These are phyloP conservation scores for Spermophilus dauricus DNA, from an alignment of 2,113 vertebrate genomes.

Conservation along the genomic window DNA sequence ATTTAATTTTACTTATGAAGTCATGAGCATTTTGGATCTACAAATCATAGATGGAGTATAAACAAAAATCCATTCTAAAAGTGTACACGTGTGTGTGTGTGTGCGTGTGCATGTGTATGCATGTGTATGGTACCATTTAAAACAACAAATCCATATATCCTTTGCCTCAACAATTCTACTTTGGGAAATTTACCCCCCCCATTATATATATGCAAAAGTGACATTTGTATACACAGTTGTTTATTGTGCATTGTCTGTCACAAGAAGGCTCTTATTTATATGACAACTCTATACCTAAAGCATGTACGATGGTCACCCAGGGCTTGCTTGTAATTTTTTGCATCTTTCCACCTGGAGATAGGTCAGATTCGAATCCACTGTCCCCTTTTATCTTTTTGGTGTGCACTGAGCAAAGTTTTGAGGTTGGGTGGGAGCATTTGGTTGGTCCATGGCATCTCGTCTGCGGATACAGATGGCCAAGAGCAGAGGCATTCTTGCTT, in stretches of 20 bases:
- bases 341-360: not conserved
- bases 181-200: not conserved
- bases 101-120: not conserved
- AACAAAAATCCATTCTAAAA: slow-evolving; percentile 46
- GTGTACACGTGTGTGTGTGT: not conserved
- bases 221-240: not conserved
- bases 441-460: not conserved
- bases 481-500: not conserved
- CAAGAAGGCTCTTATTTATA: not conserved
- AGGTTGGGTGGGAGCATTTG: not conserved
- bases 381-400: not conserved
- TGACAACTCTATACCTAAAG: not conserved
- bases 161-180: not conserved
- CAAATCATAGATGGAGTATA: slow-evolving; percentile 20
- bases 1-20: slow-evolving; percentile 5
- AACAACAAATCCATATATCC: not conserved
- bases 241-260: not conserved
- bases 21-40: not conserved
- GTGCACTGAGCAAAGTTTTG: not conserved
- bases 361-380: not conserved
- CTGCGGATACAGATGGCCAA: accelerated
- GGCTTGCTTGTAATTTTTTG: slow-evolving; percentile 14
- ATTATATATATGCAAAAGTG: not conserved
- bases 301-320: not conserved
- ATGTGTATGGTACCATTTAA: not conserved